Evolutionary conservation across 2,888 invertebrate species (phyloP), one percentile per base, ranked within the genome.

Genomic region (Unio delphinus): DNA sequence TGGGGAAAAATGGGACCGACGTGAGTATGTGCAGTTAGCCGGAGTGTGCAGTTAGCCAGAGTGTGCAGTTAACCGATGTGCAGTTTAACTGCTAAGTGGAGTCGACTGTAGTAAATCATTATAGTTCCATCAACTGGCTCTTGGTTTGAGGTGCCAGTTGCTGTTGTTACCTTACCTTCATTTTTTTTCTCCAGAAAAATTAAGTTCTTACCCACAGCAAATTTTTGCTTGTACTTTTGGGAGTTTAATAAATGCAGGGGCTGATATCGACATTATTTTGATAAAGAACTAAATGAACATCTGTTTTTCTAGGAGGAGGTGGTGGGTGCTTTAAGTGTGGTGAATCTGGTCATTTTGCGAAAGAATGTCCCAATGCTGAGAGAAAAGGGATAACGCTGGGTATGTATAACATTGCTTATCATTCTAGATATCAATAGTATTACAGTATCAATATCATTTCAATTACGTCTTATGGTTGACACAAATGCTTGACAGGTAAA

Each of bases 271-370:
- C 23, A 11, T 64, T 17, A 34, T 56, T 28, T n/a, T 1, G 11
- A 55, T 61, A 67, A 55, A 61, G 55, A 58, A 7, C 7, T 23
- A 54, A 26, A 23, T 56, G 63, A 23, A n/a, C 5, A n/a, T 34
- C 2, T 56, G 26, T 67, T 54, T 68, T 57, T 55, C 64, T 64
- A 61, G 73, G 73, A 54, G 56, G 67, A 28, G 61, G 66, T 55
- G 70, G 75, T 58, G 67, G 64, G 17, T 86, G 86, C 66, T 83
- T 76, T 74, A 87, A 86, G 61, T 87, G 88, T 78, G 82, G 83
- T 17, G 83, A 87, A 68, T 75, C 75, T 28, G 86, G 86, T 0
- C 87, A 88, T 68, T 73, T 85, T 58, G 74, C 86, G 6, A 59
- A 79, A 30, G 79, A 79, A 54, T 76, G 74, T 59, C 68, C 71